These are phyloP conservation scores for Xylocampa areola DNA, from an alignment of 2,888 invertebrate genomes.

Conservation along the genomic window DNA sequence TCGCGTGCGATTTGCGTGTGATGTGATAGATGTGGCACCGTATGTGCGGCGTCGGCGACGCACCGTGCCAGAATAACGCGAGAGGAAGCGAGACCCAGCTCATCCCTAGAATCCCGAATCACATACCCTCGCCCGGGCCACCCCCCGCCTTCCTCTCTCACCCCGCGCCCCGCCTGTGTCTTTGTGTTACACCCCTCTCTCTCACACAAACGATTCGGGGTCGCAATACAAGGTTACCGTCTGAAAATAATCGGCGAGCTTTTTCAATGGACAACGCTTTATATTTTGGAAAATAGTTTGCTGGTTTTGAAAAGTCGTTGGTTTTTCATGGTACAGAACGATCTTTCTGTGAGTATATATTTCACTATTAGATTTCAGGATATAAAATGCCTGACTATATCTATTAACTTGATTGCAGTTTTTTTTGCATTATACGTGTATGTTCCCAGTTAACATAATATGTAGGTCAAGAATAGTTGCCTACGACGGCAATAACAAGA, in stretches of 20 bases:
- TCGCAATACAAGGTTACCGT: conserved; percentile 79
- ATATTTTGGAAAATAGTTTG: conserved; percentile 49
- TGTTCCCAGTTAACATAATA: not conserved
- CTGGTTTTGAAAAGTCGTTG: conserved; percentile 26
- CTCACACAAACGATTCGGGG: conserved; percentile 78
- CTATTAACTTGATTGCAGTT: not conserved
- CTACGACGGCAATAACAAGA: not conserved
- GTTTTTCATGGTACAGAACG: conserved; percentile 9
- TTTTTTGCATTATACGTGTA: not conserved
- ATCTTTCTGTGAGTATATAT: not conserved
- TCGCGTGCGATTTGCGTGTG: conserved; percentile 65
- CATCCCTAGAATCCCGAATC: conserved; percentile 90
- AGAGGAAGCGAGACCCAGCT: conserved; percentile 88
- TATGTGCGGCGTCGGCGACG: conserved; percentile 85
- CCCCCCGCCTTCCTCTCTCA: conserved; percentile 77
- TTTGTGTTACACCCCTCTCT: conserved; percentile 85
- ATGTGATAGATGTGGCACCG: conserved; percentile 69
- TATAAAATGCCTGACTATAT: not conserved
- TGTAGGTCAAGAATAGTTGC: conserved; percentile 14
- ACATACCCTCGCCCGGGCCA: conserved; percentile 86
- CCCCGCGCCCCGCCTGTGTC: conserved; percentile 81
- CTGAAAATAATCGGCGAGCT: conserved; percentile 73
- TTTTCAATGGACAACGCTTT: conserved; percentile 67
- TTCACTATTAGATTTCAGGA: not conserved
- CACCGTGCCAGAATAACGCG: conserved; percentile 85